phyloP scores from a whole-genome alignment of 2,888 invertebrate genomes.

The Melinaea menophilus region DNA sequence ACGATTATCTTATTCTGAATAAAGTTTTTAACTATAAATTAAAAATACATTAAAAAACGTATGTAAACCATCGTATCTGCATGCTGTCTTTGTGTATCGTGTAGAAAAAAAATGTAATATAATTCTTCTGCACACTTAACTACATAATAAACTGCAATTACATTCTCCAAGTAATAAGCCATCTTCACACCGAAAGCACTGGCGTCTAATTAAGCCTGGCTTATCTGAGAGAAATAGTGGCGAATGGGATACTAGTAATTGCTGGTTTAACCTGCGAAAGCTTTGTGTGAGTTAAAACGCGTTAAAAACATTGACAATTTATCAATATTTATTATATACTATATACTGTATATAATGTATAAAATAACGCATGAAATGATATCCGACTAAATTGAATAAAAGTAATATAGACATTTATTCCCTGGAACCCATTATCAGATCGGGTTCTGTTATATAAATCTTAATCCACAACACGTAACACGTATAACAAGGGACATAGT shows the following conservation, averaged over 20 bases:
- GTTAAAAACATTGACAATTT: neutral
- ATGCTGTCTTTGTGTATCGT: no score
- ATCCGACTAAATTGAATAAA: no score
- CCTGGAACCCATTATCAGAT: neutral
- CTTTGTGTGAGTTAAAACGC: conserved; percentile 10
- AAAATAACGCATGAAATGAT: neutral
- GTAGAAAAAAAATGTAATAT: no score
- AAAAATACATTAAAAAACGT: no score
- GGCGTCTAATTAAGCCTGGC: conserved; percentile 16
- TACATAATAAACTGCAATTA: no score
- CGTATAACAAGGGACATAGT: conserved; percentile 2
- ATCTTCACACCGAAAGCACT: conserved; percentile 14
- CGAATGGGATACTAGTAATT: conserved; percentile 14
- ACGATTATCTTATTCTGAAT: neutral
- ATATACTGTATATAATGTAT: neutral
- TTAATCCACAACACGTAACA: neutral
- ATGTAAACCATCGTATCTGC: no score
- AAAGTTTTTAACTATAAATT: no score
- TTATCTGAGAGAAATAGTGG: conserved; percentile 12
- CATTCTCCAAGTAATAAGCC: conserved; percentile 14
- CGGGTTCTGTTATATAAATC: neutral
- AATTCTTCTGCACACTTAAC: no score
- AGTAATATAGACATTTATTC: no score
- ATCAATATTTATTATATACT: no score
- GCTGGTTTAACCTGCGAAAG: conserved; percentile 12